phyloP scores from a whole-genome alignment of 2,113 vertebrate species.

The Triplophysa siluroides region DNA sequence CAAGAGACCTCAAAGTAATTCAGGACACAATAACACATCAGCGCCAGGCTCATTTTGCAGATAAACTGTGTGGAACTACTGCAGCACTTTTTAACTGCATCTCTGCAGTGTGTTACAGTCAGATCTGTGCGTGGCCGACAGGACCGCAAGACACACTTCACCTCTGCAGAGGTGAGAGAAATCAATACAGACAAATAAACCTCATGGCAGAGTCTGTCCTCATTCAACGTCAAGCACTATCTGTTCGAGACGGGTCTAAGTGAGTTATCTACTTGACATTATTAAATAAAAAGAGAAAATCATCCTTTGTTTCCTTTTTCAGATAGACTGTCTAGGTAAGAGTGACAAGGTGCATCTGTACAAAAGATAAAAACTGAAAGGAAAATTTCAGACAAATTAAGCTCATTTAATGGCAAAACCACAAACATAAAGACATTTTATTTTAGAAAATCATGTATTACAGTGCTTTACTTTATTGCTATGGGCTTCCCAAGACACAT shows the following conservation, averaged over 20 bases:
- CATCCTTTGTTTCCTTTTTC: background rate
- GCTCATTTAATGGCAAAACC: conserved; percentile 47
- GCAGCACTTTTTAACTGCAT: conserved; percentile 42
- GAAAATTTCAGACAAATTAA: background rate
- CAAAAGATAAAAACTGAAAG: background rate
- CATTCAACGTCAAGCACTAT: conserved; percentile 45
- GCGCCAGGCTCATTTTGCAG: conserved; percentile 48
- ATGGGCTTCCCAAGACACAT: conserved; percentile 12
- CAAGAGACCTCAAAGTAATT: conserved; percentile 37
- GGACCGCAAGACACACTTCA: conserved; percentile 31
- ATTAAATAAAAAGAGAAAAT: conserved; percentile 47
- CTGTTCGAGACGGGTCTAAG: conserved; percentile 26
- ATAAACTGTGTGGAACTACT: conserved; percentile 33
- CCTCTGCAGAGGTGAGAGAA: conserved; percentile 47
- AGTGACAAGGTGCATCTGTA: background rate
- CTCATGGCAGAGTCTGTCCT: conserved; percentile 42
- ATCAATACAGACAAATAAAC: conserved; percentile 57
- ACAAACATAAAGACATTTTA: conserved; percentile 14
- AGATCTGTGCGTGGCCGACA: conserved; percentile 21
- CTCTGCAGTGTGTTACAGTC: conserved; percentile 20
- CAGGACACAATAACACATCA: conserved; percentile 48
- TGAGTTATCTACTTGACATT: conserved; percentile 43
- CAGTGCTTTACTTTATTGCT: conserved; percentile 55
- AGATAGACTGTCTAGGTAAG: background rate
- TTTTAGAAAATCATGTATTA: conserved; percentile 42